Base-by-base conservation (phyloP, 2,797 vertebrate genomes). In the Leontopithecus rosalia region DNA sequence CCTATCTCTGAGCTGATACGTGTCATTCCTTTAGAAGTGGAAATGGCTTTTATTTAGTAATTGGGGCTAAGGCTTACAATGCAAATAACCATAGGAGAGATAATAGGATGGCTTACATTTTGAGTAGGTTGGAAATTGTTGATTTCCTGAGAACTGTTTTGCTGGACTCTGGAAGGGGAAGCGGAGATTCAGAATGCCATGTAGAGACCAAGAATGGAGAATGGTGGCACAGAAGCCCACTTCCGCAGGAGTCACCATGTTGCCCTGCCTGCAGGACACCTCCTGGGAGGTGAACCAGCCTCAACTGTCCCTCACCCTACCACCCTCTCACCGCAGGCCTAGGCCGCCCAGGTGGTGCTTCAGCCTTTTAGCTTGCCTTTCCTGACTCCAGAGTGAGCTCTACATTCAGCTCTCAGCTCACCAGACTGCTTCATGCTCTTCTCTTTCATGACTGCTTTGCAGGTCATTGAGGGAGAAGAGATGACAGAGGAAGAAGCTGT, bases 321-420 rank as follows among this genome's bases (percentile, higher is more conserved):
- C 79, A 70, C 81, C 91, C 57, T 90, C 85, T 57, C 93, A 94
- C 77, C 36, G 24, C 48, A 28, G 26, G 52, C 88, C 2, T 0
- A 0, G 57, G 79, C n/a, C 89, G 39, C 55, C 30, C 0, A 0
- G 64, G 36, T 7, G 76, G 57, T 50, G n/a, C 81, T 28, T 64
- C 87, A 81, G 61, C 93, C 57, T 85, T 15, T 17, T 79, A 46
- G 10, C 3, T 93, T 95, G 83, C 36, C 28, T 2, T 1, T 26
- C 57, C 67, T 94, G 26, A 79, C 97, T 90, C 39, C 8, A 61
- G 61, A 28, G 15, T 1, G 77, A 97, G 84, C 83, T 77, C 70
- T 61, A 43, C n/a, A 5, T 88, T 57, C 57, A 73, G 46, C 17
- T 55, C 1, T 61, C 41, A 33, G 90, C 2, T 2, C 22, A 24